Percentiles rank a stretch among this genome's conserved stretches.
Conservation (phyloP, 2,888 invertebrate species). For the Antheraea yamamai region DNA sequence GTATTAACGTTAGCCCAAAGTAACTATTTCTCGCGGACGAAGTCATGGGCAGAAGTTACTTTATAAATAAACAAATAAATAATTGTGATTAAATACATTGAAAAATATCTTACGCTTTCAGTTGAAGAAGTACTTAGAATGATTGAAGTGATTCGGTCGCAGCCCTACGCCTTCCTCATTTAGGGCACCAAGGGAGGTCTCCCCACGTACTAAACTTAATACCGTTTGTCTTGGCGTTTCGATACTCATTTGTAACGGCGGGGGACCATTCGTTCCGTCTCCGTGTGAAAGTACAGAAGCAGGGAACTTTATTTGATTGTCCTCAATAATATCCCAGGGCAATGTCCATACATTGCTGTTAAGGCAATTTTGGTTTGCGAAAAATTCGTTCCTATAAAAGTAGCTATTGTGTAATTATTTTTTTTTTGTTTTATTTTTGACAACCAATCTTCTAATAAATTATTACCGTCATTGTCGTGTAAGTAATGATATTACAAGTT, state of each 20-base stretch:
- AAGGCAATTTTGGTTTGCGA: background rate
- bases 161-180: slow-evolving; percentile 14
- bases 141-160: slow-evolving; percentile 15
- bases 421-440: too few species aligned
- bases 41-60: too few species aligned
- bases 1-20: too few species aligned
- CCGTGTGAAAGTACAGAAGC: background rate
- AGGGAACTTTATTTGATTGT: slow-evolving; percentile 4
- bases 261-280: background rate
- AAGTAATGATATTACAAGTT: too few species aligned
- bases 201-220: slow-evolving; percentile 59
- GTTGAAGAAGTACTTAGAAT: background rate
- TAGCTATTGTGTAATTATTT: background rate
- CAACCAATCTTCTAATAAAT: too few species aligned
- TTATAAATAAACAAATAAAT: too few species aligned
- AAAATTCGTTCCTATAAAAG: background rate
- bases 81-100: background rate
- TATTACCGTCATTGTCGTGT: too few species aligned
- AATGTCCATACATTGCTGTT: background rate
- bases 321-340: background rate
- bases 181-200: slow-evolving; percentile 22
- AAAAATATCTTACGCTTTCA: background rate
- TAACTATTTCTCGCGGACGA: too few species aligned
- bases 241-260: slow-evolving; percentile 62
- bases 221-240: slow-evolving; percentile 75